Evolutionary conservation across 2,888 invertebrate genomes (phyloP), one percentile per base, ranked within the genome.

Genomic region (Mantis religiosa): DNA sequence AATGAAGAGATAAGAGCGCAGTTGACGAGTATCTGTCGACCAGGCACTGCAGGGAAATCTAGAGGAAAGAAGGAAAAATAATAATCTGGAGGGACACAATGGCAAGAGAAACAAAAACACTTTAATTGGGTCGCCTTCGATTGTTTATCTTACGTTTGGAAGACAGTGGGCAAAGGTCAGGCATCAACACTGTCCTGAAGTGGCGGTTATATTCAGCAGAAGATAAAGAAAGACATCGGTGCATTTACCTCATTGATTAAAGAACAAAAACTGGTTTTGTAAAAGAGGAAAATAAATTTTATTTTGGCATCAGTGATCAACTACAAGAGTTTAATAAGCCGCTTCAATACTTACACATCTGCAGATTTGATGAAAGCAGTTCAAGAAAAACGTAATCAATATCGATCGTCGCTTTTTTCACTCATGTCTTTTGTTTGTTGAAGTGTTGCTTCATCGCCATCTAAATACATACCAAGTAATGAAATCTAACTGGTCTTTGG

Each of bases 11-110:
- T 87, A 87, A 87, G 87, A 41, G 54, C 6, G 15, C 20, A 71
- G 82, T 82, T 87, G 87, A 87, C 87, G 87, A 82, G 87, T 87
- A 82, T 87, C 87, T 87, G 87, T 82, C 82, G 87, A 34, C 28
- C 82, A 82, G 27, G 34, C 82, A 54, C n/a, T 87, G 54, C 54
- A 20, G 54, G 54, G 54, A 71, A 71, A 71, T 71, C 54, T 71
- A 71, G 20, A 71, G 54, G 54, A 71, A 71, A 71, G 41, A 41
- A 41, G 41, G 41, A 41, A 41, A 41, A 41, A 34, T 34, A 41
- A 71, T 71, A 71, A 71, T 71, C 54, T 15, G 54, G 20, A 71
- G 54, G 54, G 54, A 71, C 15, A 71, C 54, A 71, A 71, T 71
- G 54, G 54, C 54, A 71, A 4, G 20, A 71, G 54, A 71, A 71